Evolutionary conservation across 2,888 invertebrate species (phyloP), one percentile per base, ranked within the genome.

Genomic region (Beris morrisii): DNA sequence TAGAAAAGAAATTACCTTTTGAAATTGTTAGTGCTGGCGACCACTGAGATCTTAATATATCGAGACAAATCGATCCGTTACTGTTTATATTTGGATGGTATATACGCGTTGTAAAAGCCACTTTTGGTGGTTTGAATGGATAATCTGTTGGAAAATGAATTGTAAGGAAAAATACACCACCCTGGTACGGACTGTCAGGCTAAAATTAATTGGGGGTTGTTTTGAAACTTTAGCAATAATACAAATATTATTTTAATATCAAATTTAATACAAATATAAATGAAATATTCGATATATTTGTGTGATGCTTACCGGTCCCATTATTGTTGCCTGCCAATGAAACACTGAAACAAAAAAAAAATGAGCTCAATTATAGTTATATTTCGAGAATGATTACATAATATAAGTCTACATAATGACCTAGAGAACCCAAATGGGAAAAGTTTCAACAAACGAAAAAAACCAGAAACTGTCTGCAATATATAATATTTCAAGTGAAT

Each of bases 31-130:
- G 90, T 82, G 98, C 98, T 81, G 99, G 98, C 77, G 98, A 98
- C 98, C 98, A 99, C 85, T 99, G 98, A 86, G 97, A 92, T 85
- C 97, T 91, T 85, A 99, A 88, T 85, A 99, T 99, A 86, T 99
- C 99, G 86, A 99, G 91, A 86, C 99, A 99, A 88, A 99, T 99
- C 86, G 97, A 97, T 85, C 98, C 99, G 88, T 99, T 98, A 89
- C 97, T 97, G 92, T 99, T 99, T 86, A 99, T 99, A 87, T 99
- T 99, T 81, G 98, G 98, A 86, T 99, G 99, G 88, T 99, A 99
- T 86, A 99, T 99, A 87, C 97, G 93, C 83, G 99, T 99, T 84
- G 97, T 98, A 88, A 99, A 99, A 84, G 97, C 96, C 86, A 99
- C 97, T 93, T 97, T 99, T 81, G 99, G 99, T 83, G 99, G 98